phyloP scores from a whole-genome alignment of 2,888 invertebrate genomes.

The Artemia sinica region DNA sequence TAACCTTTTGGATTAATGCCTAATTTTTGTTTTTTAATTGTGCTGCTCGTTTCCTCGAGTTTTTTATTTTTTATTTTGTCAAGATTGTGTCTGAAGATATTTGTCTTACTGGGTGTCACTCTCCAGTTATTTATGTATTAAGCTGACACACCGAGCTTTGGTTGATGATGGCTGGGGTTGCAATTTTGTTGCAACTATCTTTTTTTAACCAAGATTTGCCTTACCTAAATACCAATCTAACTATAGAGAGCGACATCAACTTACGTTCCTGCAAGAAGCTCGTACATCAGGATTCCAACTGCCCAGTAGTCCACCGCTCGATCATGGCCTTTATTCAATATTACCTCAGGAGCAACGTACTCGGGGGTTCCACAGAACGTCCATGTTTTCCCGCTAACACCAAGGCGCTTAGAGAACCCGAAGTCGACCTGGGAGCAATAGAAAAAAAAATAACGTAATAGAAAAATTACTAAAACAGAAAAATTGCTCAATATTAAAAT shows the following conservation, averaged over 20 bases:
- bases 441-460: not conserved
- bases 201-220: too few species aligned
- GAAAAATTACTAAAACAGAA: slow-evolving; percentile 1
- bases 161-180: too few species aligned
- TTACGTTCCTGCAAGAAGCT: slow-evolving; percentile 63
- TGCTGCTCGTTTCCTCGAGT: too few species aligned
- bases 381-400: slow-evolving; percentile 64
- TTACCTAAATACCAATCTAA: too few species aligned
- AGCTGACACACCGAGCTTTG: too few species aligned
- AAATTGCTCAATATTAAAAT: slow-evolving; percentile 15
- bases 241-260: slow-evolving; percentile 27
- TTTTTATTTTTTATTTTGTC: too few species aligned
- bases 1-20: too few species aligned
- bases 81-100: too few species aligned
- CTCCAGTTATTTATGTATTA: too few species aligned
- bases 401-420: slow-evolving; percentile 75
- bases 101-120: too few species aligned
- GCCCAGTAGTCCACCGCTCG: slow-evolving; percentile 90
- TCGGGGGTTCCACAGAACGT: slow-evolving; percentile 92
- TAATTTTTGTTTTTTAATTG: too few species aligned
- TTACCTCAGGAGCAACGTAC: slow-evolving; percentile 75
- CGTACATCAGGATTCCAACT: slow-evolving; percentile 68
- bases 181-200: too few species aligned
- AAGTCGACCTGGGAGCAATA: slow-evolving; percentile 52
- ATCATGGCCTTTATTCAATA: slow-evolving; percentile 63